phyloP scores from a whole-genome alignment of 2,113 vertebrate genomes.

The Erythrolamprus reginae region DNA sequence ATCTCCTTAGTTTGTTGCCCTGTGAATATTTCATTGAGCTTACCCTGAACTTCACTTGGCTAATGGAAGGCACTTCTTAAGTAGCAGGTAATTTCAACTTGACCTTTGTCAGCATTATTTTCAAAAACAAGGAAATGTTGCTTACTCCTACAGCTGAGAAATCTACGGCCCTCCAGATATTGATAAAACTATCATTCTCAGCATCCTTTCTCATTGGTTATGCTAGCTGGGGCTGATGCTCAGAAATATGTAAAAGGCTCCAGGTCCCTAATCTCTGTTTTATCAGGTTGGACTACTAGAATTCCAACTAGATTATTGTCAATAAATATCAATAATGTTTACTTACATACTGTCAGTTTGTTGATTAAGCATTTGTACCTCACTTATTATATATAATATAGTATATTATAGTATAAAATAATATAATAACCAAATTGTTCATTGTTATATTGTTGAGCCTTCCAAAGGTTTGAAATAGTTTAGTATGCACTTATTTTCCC shows the following conservation, averaged over 20 bases:
- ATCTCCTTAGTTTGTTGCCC: neutral
- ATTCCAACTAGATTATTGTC: neutral
- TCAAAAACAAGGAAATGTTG: neutral
- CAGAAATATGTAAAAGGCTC: neutral
- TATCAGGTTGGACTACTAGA: neutral
- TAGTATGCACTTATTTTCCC: neutral
- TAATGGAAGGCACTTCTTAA: accelerated
- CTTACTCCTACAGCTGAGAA: neutral
- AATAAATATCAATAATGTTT: neutral
- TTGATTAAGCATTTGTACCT: neutral
- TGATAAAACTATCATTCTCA: neutral
- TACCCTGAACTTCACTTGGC: accelerated
- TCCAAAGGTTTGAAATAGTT: neutral
- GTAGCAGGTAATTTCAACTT: accelerated
- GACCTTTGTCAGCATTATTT: neutral
- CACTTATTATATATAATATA: neutral
- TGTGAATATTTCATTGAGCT: neutral
- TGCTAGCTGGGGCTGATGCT: neutral
- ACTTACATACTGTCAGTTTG: neutral
- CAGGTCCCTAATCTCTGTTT: neutral
- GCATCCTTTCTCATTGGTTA: neutral
- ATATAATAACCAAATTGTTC: neutral
- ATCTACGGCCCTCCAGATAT: neutral
- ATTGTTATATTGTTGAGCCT: neutral
- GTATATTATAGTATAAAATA: neutral